These are phyloP conservation scores for Beroe forskalii DNA, from an alignment of 37 sponge, comb jelly and placozoan genomes.

Conservation along the genomic window DNA sequence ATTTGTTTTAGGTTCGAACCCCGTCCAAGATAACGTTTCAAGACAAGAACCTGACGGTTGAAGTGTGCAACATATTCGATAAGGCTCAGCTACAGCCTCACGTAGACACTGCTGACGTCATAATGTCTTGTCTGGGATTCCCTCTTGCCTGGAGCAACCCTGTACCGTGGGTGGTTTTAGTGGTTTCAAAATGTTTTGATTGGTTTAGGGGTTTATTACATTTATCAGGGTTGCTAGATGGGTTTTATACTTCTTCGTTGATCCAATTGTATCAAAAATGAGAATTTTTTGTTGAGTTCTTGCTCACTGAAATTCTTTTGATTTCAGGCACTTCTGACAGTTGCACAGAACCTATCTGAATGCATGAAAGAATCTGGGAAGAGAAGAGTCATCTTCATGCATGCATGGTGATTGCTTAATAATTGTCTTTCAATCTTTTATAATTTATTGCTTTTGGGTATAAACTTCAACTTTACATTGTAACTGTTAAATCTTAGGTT, in stretches of 20 bases:
- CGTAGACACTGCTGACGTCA: background rate
- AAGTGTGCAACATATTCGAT: conserved; percentile 38
- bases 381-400: conserved; percentile 57
- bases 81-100: conserved; percentile 11
- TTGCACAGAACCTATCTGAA: background rate
- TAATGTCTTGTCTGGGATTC: conserved; percentile 31
- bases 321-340: conserved; percentile 15
- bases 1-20: conserved; percentile 6
- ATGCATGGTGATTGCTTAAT: conserved; percentile 49
- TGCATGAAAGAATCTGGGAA: conserved; percentile 41
- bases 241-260: too few species aligned
- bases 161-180: conserved; percentile 45
- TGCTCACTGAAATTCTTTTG: too few species aligned
- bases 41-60: conserved; percentile 27
- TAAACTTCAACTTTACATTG: too few species aligned
- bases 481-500: too few species aligned
- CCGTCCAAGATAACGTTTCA: conserved; percentile 12
- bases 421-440: too few species aligned
- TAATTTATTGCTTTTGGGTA: too few species aligned
- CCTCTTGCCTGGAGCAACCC: conserved; percentile 23
- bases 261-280: too few species aligned
- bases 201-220: too few species aligned
- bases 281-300: too few species aligned
- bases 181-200: too few species aligned
- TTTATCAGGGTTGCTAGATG: too few species aligned